These are phyloP conservation scores for Rhyacichthys aspro DNA, from an alignment of 2,797 vertebrate genomes.

Conservation along the genomic window DNA sequence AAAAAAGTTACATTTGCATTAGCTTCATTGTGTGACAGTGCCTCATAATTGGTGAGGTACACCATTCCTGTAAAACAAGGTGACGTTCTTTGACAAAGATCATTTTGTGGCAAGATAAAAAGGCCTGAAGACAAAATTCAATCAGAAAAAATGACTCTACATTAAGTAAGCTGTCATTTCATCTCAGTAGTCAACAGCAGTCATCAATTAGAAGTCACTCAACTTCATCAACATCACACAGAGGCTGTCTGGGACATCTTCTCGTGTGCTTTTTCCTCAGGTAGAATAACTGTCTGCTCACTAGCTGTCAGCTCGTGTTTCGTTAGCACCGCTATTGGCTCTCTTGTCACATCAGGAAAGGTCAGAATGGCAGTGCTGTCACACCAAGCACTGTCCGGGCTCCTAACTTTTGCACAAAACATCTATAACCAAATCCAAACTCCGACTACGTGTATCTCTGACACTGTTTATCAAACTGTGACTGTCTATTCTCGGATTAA, in stretches of 20 bases:
- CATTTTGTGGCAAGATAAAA: too few relatives aligned
- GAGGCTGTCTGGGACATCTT: background rate
- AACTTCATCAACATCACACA: slow-evolving; percentile 27
- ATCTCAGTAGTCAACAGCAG: too few relatives aligned
- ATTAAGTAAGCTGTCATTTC: too few relatives aligned
- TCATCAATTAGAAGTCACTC: slow-evolving; percentile 2
- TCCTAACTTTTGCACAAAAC: slow-evolving; percentile 23
- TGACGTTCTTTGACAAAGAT: too few relatives aligned
- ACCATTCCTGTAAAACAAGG: too few relatives aligned
- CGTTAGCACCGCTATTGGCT: slow-evolving; percentile 66
- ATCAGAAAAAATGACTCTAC: too few relatives aligned
- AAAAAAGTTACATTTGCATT: too few relatives aligned
- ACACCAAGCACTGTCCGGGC: slow-evolving; percentile 50
- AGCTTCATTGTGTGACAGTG: too few relatives aligned
- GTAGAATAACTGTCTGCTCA: slow-evolving; percentile 66
- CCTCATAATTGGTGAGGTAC: too few relatives aligned
- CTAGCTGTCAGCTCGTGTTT: slow-evolving; percentile 70
- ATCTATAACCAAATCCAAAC: slow-evolving; percentile 10
- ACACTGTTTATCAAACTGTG: too few relatives aligned
- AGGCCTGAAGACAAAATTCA: too few relatives aligned
- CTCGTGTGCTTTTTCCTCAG: slow-evolving; percentile 38
- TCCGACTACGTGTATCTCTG: background rate
- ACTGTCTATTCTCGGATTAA: too few relatives aligned
- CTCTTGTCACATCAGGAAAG: slow-evolving; percentile 60
- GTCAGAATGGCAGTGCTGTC: slow-evolving; percentile 66